Percentiles rank a stretch among this genome's conserved stretches.
phyloP scores from a whole-genome alignment of 2,797 vertebrate genomes.

The Columba guinea region DNA sequence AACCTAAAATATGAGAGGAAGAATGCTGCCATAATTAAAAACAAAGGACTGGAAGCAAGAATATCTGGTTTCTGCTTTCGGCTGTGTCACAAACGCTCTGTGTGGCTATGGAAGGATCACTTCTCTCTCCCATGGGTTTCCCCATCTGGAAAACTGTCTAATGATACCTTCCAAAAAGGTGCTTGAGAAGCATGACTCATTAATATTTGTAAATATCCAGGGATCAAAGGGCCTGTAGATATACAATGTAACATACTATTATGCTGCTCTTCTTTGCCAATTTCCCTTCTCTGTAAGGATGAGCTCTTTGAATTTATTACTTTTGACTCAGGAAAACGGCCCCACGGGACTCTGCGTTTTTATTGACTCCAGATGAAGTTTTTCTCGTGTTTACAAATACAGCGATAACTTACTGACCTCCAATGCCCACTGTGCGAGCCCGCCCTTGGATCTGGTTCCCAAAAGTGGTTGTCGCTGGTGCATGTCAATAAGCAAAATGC shows the following conservation, averaged over 20 bases:
- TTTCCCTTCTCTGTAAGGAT: slow-evolving; percentile 42
- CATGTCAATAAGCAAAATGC: background rate
- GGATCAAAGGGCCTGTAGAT: slow-evolving; percentile 50
- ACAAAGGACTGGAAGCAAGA: slow-evolving; percentile 63
- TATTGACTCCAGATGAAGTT: slow-evolving; percentile 56
- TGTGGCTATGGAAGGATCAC: slow-evolving; percentile 24
- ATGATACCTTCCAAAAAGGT: slow-evolving; percentile 63
- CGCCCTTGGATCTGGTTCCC: background rate
- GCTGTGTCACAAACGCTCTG: slow-evolving; percentile 38
- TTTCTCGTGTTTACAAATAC: slow-evolving; percentile 62
- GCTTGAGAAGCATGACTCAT: slow-evolving; percentile 47
- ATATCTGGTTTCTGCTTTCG: slow-evolving; percentile 58
- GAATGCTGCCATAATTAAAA: slow-evolving; percentile 66
- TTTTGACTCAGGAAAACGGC: background rate
- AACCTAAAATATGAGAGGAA: slow-evolving; percentile 40
- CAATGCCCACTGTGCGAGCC: background rate
- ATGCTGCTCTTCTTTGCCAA: background rate
- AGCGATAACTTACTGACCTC: slow-evolving; percentile 40
- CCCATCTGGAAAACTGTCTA: slow-evolving; percentile 49
- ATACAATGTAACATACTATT: slow-evolving; percentile 38
- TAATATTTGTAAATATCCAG: slow-evolving; percentile 65
- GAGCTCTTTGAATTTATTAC: slow-evolving; percentile 48
- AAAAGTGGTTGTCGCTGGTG: background rate
- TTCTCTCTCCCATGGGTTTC: slow-evolving; percentile 45
- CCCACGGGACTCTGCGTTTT: background rate